These are phyloP conservation scores for Agrypnus murinus DNA, from an alignment of 2,888 invertebrate species.

Conservation along the genomic window DNA sequence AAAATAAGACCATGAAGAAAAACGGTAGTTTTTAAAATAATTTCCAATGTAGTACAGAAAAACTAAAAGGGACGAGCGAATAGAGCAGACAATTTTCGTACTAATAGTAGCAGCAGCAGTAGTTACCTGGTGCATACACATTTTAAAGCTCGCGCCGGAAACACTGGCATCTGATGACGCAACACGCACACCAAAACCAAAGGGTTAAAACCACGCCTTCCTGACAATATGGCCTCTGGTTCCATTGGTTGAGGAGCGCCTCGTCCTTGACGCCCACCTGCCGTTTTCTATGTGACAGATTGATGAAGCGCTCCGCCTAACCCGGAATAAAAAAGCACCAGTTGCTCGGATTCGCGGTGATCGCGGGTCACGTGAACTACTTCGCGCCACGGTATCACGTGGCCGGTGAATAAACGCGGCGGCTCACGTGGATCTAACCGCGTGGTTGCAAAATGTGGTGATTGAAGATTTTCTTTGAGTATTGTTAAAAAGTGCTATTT, in stretches of 20 bases:
- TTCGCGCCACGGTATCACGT: conserved; percentile 57
- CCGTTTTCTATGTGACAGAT: conserved; percentile 67
- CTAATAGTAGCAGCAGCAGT: too few species aligned
- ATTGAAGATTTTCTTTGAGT: too few species aligned
- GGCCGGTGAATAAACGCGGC: conserved; percentile 59
- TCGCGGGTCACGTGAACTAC: conserved; percentile 63
- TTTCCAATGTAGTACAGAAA: background rate
- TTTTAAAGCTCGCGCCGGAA: conserved; percentile 49
- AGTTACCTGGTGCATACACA: conserved; percentile 36
- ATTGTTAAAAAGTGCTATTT: too few species aligned
- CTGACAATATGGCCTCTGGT: conserved; percentile 79
- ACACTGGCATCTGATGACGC: conserved; percentile 58
- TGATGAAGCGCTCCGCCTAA: conserved; percentile 65
- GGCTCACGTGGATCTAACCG: conserved; percentile 55
- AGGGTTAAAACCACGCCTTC: conserved; percentile 74
- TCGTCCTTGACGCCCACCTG: conserved; percentile 69
- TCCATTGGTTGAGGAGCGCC: conserved; percentile 75
- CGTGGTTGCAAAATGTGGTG: conserved; percentile 30
- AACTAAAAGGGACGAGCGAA: too few species aligned
- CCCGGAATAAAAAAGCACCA: conserved; percentile 63
- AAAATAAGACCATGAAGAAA: background rate
- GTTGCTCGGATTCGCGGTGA: conserved; percentile 64
- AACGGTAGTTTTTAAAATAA: conserved; percentile 6
- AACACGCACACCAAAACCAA: conserved; percentile 62
- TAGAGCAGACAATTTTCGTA: conserved; percentile 1